Base-by-base conservation (phyloP, 2,113 vertebrate species). In the Pachyramphus minor region DNA sequence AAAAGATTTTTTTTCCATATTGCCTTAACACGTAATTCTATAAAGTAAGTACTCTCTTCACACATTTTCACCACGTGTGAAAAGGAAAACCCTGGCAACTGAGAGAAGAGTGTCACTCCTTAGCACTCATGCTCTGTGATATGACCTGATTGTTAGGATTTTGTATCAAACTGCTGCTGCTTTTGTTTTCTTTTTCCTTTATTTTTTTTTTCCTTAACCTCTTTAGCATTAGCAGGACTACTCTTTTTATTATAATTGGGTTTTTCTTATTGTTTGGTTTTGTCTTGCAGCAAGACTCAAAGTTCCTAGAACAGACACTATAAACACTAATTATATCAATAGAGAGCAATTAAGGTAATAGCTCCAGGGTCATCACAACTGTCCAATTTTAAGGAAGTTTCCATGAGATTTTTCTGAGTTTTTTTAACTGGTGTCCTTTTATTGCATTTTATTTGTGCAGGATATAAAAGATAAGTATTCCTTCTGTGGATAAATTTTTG, bases 161-260 rank as follows among this genome's bases (percentile, higher is more conserved):
- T 84, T 76, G 9, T 58, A 42, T 72, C 37, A 78, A 72, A 81
- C 33, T 42, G 39, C 45, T 83, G 10, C 10, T 83, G 7, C 3
- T 41, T 55, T 37, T 31, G 8, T 60, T 39, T 25, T 20, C 3
- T 13, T 14, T 14, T 21, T 4, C 10, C 9, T 4, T 19, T 2
- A 11, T 24, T 33, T 33, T 60, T 45, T 14, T 4, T 1, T 2
- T 5, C 4, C 12, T 23, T 52, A 60, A 33, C 2, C 0, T 0
- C 5, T 49, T 91, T 44, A 71, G 12, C 24, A 19, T 84, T 53
- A 68, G 5, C 3, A 21, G 47, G 5, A 76, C 25, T 60, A 33
- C 18, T 75, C 6, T 21, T 89, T 64, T 42, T 5, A 33, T 66
- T 59, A 22, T 35, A 60, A 55, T 8, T 45, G 19, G 1, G 1